Conservation (phyloP, 2,888 invertebrate species). For the Ephialtes manifestator region DNA sequence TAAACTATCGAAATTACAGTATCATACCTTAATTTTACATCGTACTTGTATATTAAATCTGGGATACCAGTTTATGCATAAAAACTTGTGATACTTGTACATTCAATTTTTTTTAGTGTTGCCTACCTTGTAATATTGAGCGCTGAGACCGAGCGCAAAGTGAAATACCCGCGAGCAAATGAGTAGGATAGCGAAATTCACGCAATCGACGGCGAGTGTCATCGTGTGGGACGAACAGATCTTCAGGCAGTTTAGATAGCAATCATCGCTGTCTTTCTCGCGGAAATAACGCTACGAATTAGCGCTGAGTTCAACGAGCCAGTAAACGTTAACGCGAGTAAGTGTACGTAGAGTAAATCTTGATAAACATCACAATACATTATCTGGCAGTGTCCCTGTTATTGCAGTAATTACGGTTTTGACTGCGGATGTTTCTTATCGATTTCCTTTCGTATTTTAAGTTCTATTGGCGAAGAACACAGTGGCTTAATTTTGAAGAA, state of each 20-base stretch:
- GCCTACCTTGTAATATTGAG: constrained; percentile 79
- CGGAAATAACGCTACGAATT: constrained; percentile 39
- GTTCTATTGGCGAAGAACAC: constrained; percentile 31
- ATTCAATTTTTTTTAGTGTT: neutral
- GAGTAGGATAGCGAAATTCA: constrained; percentile 79
- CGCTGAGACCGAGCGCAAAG: constrained; percentile 80
- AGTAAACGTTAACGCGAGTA: constrained; percentile 5
- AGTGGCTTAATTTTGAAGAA: constrained; percentile 13
- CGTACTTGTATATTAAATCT: too few species aligned
- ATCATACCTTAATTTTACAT: too few species aligned
- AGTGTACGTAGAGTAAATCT: neutral
- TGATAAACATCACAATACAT: constrained; percentile 34
- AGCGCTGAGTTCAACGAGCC: constrained; percentile 49
- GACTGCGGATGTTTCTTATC: neutral
- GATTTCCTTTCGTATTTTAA: neutral
- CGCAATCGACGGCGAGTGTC: constrained; percentile 78
- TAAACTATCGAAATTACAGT: too few species aligned
- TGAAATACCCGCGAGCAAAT: constrained; percentile 80
- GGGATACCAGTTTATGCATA: too few species aligned
- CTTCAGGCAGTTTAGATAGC: constrained; percentile 59
- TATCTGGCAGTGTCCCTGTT: constrained; percentile 19
- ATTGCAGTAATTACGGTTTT: neutral
- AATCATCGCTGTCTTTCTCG: constrained; percentile 42
- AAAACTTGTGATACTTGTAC: too few species aligned
- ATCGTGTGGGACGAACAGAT: constrained; percentile 69